phyloP scores from a whole-genome alignment of 37 sponge, comb jelly and placozoan genomes.

The Chondrilla cf. caribensis region DNA sequence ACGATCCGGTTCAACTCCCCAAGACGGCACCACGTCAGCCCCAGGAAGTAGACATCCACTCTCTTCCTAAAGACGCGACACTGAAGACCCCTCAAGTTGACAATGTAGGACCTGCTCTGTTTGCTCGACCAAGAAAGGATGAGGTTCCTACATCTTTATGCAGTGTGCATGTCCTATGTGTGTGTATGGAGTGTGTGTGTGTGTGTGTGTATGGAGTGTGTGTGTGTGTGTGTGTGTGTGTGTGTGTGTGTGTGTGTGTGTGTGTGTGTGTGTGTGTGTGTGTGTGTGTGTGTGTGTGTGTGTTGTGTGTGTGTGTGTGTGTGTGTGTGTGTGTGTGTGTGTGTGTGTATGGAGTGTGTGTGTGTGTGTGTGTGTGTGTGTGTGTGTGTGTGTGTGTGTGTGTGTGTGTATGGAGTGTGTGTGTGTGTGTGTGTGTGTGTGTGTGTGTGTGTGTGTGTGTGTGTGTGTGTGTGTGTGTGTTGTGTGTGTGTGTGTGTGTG shows the following conservation, averaged over 20 bases:
- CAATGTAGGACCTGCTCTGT: conserved; percentile 78
- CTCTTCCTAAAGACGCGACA: conserved; percentile 41
- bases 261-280: conserved; percentile 35
- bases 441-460: no score
- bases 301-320: background rate
- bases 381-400: no score
- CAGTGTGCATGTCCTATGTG: background rate
- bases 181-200: background rate
- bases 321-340: no score
- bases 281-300: conserved; percentile 33
- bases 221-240: conserved; percentile 28
- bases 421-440: no score
- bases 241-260: conserved; percentile 35
- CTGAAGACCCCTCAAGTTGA: conserved; percentile 54
- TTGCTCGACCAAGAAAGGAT: conserved; percentile 38
- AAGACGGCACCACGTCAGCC: background rate
- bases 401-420: no score
- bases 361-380: no score
- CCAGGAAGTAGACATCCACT: conserved; percentile 8
- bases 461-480: no score
- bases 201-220: conserved; percentile 13
- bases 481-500: no score
- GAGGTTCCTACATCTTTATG: background rate
- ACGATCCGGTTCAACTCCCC: conserved; percentile 2
- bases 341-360: no score